Evolutionary conservation across 2,113 vertebrate genomes (phyloP).

Genomic region (Tachycineta bicolor): DNA sequence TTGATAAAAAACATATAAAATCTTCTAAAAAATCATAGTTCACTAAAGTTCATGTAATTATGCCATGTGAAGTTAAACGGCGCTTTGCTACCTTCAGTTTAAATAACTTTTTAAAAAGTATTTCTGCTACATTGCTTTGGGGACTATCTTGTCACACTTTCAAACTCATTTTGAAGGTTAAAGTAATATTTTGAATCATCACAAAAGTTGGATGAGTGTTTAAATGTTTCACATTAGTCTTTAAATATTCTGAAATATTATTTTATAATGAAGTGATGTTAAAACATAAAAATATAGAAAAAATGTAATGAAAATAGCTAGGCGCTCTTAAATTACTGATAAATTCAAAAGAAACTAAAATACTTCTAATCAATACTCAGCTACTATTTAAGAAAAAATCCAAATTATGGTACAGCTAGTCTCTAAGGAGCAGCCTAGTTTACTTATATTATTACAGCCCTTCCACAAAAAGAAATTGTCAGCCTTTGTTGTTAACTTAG

Average conservation of each 20-base stretch:
- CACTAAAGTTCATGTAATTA: background rate
- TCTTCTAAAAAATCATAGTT: background rate
- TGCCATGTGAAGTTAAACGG: background rate
- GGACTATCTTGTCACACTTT: background rate
- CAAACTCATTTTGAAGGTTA: background rate
- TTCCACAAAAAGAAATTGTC: background rate
- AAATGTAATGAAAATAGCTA: background rate
- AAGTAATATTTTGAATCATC: background rate
- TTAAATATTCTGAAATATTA: background rate
- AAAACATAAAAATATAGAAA: background rate
- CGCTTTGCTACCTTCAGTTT: background rate
- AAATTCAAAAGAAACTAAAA: background rate
- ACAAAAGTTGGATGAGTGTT: background rate
- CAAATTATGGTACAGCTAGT: background rate
- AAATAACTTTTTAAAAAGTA: background rate
- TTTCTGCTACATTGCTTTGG: background rate
- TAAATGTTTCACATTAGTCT: background rate
- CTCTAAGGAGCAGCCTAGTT: background rate
- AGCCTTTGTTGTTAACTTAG: background rate
- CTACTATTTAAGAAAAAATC: background rate
- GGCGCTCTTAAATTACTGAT: background rate
- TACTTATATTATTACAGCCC: background rate
- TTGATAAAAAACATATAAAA: background rate
- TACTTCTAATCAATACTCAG: constrained; percentile 6
- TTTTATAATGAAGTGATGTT: background rate